phyloP scores from a whole-genome alignment of 2,888 invertebrate genomes.

The Heliconius cydno region DNA sequence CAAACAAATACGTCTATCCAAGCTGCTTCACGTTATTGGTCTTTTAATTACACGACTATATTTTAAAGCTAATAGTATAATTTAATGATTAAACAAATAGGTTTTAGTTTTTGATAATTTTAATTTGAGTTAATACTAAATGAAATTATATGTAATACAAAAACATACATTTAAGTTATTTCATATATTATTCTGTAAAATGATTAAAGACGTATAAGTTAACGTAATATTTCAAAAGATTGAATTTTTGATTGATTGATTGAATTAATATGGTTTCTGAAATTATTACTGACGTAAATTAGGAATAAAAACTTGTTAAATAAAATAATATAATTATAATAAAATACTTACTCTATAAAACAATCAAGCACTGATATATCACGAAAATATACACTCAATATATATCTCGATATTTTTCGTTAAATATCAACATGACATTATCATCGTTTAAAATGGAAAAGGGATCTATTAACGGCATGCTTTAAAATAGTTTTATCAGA shows the following conservation, averaged over 20 bases:
- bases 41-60: constrained; percentile 28
- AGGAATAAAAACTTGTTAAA: neutral
- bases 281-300: neutral
- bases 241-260: too few relatives aligned
- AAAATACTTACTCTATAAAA: constrained; percentile 37
- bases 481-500: constrained; percentile 63
- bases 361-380: constrained; percentile 45
- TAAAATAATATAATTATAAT: neutral
- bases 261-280: neutral
- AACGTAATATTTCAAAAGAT: neutral
- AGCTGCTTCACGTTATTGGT: constrained; percentile 41
- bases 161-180: neutral
- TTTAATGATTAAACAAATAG: neutral
- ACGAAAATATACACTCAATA: constrained; percentile 63
- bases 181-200: neutral
- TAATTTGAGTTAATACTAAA: neutral
- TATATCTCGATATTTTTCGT: constrained; percentile 72
- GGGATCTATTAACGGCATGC: constrained; percentile 66
- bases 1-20: constrained; percentile 42
- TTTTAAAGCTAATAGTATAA: neutral
- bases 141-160: neutral
- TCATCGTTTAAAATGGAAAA: constrained; percentile 67
- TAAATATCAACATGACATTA: constrained; percentile 67
- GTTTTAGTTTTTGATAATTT: neutral
- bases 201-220: too few relatives aligned